A percentile compares a stretch with the other conserved stretches of the same genome.
phyloP scores from a whole-genome alignment of 2,797 vertebrate genomes.

The Neosilurus mollespiculum region DNA sequence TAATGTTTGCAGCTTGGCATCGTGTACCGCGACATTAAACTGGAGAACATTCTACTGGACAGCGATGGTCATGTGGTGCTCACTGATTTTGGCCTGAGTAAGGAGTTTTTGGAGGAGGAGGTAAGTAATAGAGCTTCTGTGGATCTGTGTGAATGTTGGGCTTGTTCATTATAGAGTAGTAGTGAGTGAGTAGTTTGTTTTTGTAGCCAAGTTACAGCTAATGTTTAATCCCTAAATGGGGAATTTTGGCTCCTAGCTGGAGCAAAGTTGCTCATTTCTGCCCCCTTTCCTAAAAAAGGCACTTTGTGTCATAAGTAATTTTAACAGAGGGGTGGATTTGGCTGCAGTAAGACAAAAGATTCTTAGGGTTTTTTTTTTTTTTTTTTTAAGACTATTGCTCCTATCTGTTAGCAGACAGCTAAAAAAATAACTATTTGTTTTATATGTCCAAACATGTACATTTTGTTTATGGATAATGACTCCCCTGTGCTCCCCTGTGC shows the following conservation, averaged over 20 bases:
- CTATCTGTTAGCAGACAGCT: neutral
- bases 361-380: too few relatives aligned
- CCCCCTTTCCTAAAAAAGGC: neutral
- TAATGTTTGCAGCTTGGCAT: slow-evolving; percentile 82
- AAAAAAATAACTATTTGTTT: neutral
- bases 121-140: slow-evolving; percentile 59
- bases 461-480: neutral
- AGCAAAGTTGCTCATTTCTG: too few relatives aligned
- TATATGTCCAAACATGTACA: neutral
- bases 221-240: neutral
- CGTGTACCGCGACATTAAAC: slow-evolving; percentile 90
- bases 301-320: neutral
- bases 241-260: neutral
- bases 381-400: too few relatives aligned
- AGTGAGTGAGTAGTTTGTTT: neutral
- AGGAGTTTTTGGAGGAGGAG: slow-evolving; percentile 89
- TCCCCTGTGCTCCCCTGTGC: neutral
- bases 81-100: slow-evolving; percentile 93
- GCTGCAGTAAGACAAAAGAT: neutral
- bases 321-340: neutral
- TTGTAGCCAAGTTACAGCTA: neutral
- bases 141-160: neutral
- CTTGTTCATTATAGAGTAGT: neutral
- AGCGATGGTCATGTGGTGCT: slow-evolving; percentile 88
- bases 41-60: slow-evolving; percentile 92